Evolutionary conservation across 2,113 vertebrate species (phyloP), one percentile per base, ranked within the genome.

Genomic region (Mastomys coucha): DNA sequence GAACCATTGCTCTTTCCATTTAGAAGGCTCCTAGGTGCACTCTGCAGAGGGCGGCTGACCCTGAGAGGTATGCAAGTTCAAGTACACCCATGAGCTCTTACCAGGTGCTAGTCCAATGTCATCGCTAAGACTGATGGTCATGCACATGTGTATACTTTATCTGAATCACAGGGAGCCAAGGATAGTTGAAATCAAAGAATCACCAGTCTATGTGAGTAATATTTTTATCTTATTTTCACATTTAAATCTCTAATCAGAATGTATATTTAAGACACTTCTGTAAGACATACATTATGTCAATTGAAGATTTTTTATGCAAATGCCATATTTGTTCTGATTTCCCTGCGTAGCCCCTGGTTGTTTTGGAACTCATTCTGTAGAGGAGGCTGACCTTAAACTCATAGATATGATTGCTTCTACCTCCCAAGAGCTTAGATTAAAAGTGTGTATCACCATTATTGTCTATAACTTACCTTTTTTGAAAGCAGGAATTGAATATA

Each of bases 401-500:
- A 42, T 56, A 63, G 3, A 28, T 63, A 22, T 39, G 22, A 13
- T 1, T 84, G n/a, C 24, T 13, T 84, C 56, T 63, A 22, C 3
- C 56, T 84, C n/a, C 5, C 13, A 28, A 63, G 36, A 42, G 13
- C 56, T 28, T 7, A n/a, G n/a, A 63, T 63, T 42, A 84, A 84
- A 60, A 14, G 13, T 42, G 22, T 28, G 6, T 13, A 39, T 22
- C 14, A 60, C n/a, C 14, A 84, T 63, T n/a, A 22, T 56, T 2
- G 3, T 24, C 53, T 88, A 51, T 11, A 91, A 90, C 88, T 91
- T 95, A 73, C 49, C 87, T 81, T 81, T 70, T 88, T 24, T 4
- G 81, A 92, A 82, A 91, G 65, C 94, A 81, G 45, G 72, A 53
- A 88, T 85, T 91, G 16, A 67, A 53, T 80, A 36, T 60, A 91